Base-by-base conservation (phyloP, 2,797 vertebrate species). In the Myoxocephalus aenaeus region DNA sequence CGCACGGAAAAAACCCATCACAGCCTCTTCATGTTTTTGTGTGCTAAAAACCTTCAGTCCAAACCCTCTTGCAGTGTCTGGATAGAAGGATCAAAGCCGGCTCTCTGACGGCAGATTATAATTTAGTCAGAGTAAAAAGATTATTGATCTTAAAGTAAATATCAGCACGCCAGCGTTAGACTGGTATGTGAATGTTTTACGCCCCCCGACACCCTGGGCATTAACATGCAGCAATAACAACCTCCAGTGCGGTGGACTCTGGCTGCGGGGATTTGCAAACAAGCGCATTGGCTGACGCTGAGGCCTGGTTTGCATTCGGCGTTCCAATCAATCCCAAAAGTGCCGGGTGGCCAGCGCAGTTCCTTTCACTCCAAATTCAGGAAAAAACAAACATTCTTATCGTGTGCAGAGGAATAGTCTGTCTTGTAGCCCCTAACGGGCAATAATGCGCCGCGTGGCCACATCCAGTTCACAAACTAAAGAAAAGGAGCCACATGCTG, bases 221-320 rank as follows among this genome's bases (percentile, higher is more conserved):
- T 54, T 56, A 75, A 70, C 63, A 40, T 57, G 54, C 29, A 62
- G 32, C 65, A 65, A 44, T 50, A 67, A 46, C 44, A 27, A 54
- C 48, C 20, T 36, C 69, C 59, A 40, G 44, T 10, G 40, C 73
- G 62, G 44, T 65, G 57, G 29, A 69, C 38, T 42, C 29, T 61
- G 40, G 8, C 53, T 71, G 57, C 69, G 48, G 29, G 50, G 56
- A 81, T 82, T 75, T 80, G 18, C 56, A 79, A 72, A 72, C 42
- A 83, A 63, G 61, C 44, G 58, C 67, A 75, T 75, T 71, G 58
- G 53, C 44, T 67, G 29, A 3, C 11, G 38, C 70, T 18, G 51
- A 70, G 67, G 69, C 57, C 62, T 71, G 68, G 27, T 36, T 56
- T 46, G 25, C 25, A 25, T 27, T 65, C 12, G 2, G 40, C 18